Evolutionary conservation across 2,113 vertebrate species (phyloP).

Genomic region (Agapornis roseicollis): DNA sequence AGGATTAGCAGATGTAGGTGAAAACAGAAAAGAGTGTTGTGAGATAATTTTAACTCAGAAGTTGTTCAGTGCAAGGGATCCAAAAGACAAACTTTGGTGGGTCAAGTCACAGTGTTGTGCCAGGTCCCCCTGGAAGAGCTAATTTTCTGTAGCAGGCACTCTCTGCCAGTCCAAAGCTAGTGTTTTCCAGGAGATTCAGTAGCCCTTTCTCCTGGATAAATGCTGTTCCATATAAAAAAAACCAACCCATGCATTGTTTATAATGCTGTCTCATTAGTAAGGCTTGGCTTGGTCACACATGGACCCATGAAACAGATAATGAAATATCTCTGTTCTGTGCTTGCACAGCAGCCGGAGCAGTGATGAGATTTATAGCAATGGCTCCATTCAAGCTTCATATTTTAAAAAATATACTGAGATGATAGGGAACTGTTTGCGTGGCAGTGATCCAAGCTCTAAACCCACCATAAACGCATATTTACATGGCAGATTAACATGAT

Average conservation of each 20-base stretch:
- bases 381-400: not conserved
- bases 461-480: not conserved
- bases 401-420: not conserved
- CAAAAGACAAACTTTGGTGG: not conserved
- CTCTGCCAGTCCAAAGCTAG: not conserved
- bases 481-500: not conserved
- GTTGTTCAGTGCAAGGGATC: not conserved
- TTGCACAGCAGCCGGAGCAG: not conserved
- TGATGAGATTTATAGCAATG: not conserved
- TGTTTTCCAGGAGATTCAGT: not conserved
- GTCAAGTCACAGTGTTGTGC: fast-evolving
- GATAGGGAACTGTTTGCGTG: not conserved
- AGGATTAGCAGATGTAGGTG: not conserved
- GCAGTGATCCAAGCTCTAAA: not conserved
- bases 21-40: not conserved
- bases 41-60: not conserved
- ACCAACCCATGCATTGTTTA: not conserved
- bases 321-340: not conserved
- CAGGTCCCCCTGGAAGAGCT: not conserved
- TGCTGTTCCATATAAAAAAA: not conserved
- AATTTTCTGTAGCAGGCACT: not conserved
- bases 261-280: not conserved
- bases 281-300: not conserved
- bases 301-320: not conserved
- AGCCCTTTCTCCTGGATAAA: not conserved